Conservation (phyloP, 2,113 vertebrate species). For the Bubo blakistoni region DNA sequence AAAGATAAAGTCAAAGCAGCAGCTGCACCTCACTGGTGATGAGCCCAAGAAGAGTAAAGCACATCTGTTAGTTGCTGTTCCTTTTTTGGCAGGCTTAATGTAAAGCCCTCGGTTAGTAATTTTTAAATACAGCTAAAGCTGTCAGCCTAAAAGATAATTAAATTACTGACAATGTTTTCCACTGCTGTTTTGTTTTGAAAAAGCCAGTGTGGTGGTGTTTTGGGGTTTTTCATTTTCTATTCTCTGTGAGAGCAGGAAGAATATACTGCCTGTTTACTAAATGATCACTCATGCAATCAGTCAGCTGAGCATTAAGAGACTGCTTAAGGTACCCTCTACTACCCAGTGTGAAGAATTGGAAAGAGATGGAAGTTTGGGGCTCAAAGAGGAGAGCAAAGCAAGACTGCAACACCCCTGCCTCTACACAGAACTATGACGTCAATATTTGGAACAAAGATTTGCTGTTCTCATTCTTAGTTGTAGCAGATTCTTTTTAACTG, state of each 20-base stretch:
- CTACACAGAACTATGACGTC: not conserved
- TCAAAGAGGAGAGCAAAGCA: not conserved
- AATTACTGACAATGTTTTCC: slow-evolving; percentile 22
- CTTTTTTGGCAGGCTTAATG: slow-evolving; percentile 22
- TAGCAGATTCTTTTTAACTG: not conserved
- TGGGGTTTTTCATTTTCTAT: not conserved
- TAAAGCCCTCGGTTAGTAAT: not conserved
- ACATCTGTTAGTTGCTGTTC: slow-evolving; percentile 49
- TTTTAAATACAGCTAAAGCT: slow-evolving; percentile 44
- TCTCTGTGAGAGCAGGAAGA: not conserved
- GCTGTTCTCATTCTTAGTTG: not conserved
- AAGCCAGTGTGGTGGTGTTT: not conserved
- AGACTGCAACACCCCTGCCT: not conserved
- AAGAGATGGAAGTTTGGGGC: not conserved
- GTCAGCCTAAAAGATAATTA: slow-evolving; percentile 41
- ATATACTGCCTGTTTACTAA: not conserved
- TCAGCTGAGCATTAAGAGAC: not conserved
- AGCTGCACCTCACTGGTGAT: slow-evolving; percentile 28
- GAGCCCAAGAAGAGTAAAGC: slow-evolving; percentile 10
- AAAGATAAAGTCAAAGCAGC: slow-evolving; percentile 26
- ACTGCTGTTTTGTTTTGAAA: not conserved
- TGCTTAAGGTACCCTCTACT: not conserved
- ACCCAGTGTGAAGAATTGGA: not conserved
- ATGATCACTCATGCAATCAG: not conserved
- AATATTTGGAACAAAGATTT: not conserved